Evolutionary conservation across 1,140 invertebrate genomes (phyloP), one percentile per base, ranked within the genome.

Genomic region (Mycetomoellerius zeteki): DNA sequence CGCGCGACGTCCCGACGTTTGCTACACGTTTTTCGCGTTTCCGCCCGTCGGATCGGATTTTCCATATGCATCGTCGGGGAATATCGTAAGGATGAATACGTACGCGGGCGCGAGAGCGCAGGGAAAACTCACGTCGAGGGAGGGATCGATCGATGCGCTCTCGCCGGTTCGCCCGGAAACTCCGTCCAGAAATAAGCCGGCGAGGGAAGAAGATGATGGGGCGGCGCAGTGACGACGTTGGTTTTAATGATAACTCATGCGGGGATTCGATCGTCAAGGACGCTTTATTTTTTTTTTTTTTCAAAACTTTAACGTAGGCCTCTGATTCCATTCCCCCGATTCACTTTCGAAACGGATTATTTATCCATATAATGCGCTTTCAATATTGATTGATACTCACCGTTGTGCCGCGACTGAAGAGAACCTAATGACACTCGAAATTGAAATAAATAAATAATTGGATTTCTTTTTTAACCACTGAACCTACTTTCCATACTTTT

Each of bases 81-180:
- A 56, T 77, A 78, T 64, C 58, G 73, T 64, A 85, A 78, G 50
- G 37, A 85, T 47, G 72, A 76, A 78, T 78, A 80, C 27, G 27
- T 78, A 64, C 27, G 47, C 50, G 73, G 50, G n/a, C n/a, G 33
- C 37, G 75, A 27, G 47, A 8, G 19, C 37, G 58, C 56, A 21
- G 62, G 43, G 76, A 58, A 86, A 86, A 76, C 50, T 81, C 47
- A 6, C 19, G 24, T n/a, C 60, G 27, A 47, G 76, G 65, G 67
- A 64, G 77, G 19, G 33, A 85, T 89, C 89, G 85, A 89, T 89
- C 69, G 77, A 82, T 78, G 82, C 47, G 75, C 58, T 84, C 65
- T 12, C n/a, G 67, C 19, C 67, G 33, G 56, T 87, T 80, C 58
- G 67, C 65, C 64, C 73, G 65, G 78, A 65, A 81, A 87, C 58